phyloP scores from a whole-genome alignment of 1,140 invertebrate genomes.

The Diachasmimorpha longicaudata region DNA sequence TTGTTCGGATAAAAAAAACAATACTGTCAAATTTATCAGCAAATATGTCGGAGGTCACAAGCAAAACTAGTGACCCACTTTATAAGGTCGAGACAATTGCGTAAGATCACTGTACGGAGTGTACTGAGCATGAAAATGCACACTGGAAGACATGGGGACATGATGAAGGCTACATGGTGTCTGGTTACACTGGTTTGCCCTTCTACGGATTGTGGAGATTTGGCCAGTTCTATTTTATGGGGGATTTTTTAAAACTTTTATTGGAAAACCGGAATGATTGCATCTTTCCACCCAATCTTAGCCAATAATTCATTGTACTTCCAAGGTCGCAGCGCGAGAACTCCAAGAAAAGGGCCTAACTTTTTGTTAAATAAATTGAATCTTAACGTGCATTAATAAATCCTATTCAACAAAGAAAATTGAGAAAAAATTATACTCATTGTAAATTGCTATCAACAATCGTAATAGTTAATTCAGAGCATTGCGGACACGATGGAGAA shows the following conservation, averaged over 20 bases:
- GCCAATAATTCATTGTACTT: not conserved
- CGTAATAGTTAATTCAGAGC: too few relatives aligned
- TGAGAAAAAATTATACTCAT: too few relatives aligned
- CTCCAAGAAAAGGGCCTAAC: not conserved
- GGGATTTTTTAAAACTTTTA: not conserved
- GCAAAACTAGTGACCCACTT: slow-evolving; percentile 29
- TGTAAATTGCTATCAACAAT: too few relatives aligned
- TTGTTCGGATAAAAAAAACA: not conserved
- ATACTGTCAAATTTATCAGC: not conserved
- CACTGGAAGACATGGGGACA: not conserved
- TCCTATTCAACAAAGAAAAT: too few relatives aligned
- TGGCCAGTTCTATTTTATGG: not conserved
- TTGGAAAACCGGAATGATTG: slow-evolving; percentile 15
- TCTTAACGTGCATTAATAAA: too few relatives aligned
- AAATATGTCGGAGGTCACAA: not conserved
- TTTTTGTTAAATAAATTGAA: too few relatives aligned
- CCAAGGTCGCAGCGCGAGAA: not conserved
- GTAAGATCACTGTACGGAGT: slow-evolving; percentile 17
- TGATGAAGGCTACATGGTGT: not conserved
- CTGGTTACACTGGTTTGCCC: slow-evolving; percentile 15
- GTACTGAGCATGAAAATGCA: not conserved
- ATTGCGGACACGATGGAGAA: not conserved
- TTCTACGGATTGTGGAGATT: slow-evolving; percentile 9
- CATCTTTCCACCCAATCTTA: not conserved
- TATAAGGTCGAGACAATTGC: slow-evolving; percentile 17